Conservation (phyloP, 1,140 invertebrate species). For the Campoletis sonorensis region DNA sequence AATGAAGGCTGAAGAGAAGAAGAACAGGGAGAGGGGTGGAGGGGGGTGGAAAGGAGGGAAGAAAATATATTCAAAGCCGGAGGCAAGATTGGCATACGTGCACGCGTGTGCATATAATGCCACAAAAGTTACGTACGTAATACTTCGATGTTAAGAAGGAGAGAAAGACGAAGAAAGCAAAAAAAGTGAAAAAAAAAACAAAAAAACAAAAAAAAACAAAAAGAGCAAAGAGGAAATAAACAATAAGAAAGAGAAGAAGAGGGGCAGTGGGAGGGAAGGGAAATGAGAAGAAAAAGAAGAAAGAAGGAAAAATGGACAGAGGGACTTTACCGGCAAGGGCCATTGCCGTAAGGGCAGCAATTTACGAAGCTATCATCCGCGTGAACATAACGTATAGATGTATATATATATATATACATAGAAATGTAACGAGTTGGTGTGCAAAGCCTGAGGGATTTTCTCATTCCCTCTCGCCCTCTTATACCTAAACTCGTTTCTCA, state of each 20-base stretch:
- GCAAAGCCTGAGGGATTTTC: constrained; percentile 42
- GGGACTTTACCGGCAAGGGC: constrained; percentile 54
- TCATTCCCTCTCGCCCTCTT: constrained; percentile 38
- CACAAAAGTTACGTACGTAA: constrained; percentile 25
- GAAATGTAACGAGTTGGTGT: constrained; percentile 62
- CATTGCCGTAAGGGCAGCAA: constrained; percentile 71
- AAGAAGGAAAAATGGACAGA: constrained; percentile 22
- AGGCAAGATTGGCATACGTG: constrained; percentile 3
- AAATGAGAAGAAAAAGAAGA: not conserved
- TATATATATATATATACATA: too few relatives aligned
- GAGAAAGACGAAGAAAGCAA: not conserved
- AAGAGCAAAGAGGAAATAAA: not conserved
- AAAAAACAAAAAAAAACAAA: not conserved
- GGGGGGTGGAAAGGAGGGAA: not conserved
- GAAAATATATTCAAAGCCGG: constrained; percentile 17
- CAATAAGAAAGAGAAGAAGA: not conserved
- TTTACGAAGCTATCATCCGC: constrained; percentile 73
- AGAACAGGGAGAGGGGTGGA: not conserved
- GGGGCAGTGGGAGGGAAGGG: constrained; percentile 20
- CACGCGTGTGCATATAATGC: constrained; percentile 8
- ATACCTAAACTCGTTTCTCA: constrained; percentile 15
- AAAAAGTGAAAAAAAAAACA: not conserved
- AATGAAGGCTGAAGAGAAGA: not conserved
- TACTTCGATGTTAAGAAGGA: constrained; percentile 29
- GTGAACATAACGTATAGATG: constrained; percentile 49